Percentiles rank a stretch among this genome's conserved stretches.
These are phyloP conservation scores for Limnephilus rhombicus DNA, from an alignment of 2,888 invertebrate genomes.

Conservation along the genomic window DNA sequence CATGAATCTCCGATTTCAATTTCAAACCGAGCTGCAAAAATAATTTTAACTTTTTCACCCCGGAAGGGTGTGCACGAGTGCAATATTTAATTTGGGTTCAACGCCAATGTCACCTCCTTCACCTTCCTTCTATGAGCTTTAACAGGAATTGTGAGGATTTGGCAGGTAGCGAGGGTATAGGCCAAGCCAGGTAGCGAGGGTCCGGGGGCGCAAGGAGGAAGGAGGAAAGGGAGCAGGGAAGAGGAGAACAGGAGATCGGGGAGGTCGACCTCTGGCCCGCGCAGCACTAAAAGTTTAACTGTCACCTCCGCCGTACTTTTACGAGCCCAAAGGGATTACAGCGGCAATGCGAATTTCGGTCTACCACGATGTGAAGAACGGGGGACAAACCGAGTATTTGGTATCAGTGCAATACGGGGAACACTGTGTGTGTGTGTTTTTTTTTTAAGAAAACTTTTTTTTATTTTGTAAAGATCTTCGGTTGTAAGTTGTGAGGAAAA, in stretches of 20 bases:
- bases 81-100: conserved; percentile 2
- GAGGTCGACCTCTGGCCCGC: conserved; percentile 35
- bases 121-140: not conserved
- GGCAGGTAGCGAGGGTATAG: conserved; percentile 1
- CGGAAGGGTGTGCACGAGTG: not conserved
- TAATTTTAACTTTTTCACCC: not conserved
- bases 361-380: not conserved
- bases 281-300: conserved; percentile 66
- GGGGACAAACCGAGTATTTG: conserved; percentile 18
- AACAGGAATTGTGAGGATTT: not conserved
- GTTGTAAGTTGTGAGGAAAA: not conserved
- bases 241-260: not conserved
- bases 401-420: conserved; percentile 3
- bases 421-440: not conserved
- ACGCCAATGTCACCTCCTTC: not conserved
- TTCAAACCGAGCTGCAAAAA: not conserved
- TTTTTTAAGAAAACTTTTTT: not conserved
- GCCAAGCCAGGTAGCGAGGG: not conserved
- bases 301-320: conserved; percentile 64
- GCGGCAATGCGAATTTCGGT: conserved; percentile 55
- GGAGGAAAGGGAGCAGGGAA: not conserved
- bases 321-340: conserved; percentile 63
- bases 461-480: not conserved
- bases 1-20: not conserved
- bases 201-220: not conserved